These are phyloP conservation scores for Marcusenius ussheri DNA, from an alignment of 2,113 vertebrate species.

Conservation along the genomic window DNA sequence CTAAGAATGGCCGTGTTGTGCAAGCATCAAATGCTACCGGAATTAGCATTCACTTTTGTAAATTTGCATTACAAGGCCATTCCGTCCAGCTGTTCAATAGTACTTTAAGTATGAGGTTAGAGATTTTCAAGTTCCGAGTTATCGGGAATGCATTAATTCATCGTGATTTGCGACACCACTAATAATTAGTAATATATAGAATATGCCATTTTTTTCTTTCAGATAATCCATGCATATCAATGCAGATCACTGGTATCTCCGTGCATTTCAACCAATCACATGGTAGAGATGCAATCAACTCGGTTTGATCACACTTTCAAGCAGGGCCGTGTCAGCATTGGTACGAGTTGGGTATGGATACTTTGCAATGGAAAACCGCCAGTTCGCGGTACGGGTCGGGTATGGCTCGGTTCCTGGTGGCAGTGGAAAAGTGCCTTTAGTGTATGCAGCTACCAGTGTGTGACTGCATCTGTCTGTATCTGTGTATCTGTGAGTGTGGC, in stretches of 20 bases:
- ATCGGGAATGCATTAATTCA: not conserved
- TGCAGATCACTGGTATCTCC: not conserved
- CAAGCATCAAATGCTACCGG: not conserved
- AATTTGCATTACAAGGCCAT: not conserved
- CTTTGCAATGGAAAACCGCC: not conserved
- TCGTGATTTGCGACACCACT: not conserved
- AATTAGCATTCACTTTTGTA: not conserved
- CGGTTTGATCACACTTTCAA: not conserved
- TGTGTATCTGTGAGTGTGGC: not conserved
- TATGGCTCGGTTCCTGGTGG: not conserved
- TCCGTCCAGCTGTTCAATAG: not conserved
- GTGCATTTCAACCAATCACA: not conserved
- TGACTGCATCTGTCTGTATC: not conserved
- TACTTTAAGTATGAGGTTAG: not conserved
- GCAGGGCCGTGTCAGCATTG: not conserved
- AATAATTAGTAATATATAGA: not conserved
- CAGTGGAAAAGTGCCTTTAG: not conserved
- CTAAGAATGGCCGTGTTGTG: not conserved
- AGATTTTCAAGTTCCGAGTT: not conserved
- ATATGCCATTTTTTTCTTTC: not conserved
- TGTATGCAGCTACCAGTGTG: not conserved
- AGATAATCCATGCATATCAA: not conserved
- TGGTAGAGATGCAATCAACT: not conserved
- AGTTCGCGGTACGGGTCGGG: not conserved
- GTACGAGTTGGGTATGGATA: not conserved